Conservation (phyloP, 2,797 vertebrate genomes). For the Hippopotamyrus pictus region DNA sequence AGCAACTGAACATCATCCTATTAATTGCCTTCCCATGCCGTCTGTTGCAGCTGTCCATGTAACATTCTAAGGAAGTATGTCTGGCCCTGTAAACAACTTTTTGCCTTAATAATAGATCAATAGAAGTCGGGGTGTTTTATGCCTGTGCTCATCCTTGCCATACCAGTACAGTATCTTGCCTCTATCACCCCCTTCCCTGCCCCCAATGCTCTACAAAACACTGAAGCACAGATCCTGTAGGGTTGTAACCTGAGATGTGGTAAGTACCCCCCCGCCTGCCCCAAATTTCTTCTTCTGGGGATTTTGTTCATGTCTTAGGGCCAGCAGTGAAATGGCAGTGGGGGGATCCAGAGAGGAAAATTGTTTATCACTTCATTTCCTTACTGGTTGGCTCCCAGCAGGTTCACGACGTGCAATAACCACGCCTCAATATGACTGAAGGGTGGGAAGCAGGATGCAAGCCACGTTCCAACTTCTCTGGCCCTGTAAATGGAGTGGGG, state of each 20-base stretch:
- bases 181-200: neutral
- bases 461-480: no score
- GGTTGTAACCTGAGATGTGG: neutral
- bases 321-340: neutral
- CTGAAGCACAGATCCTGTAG: neutral
- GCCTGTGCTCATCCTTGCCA: neutral
- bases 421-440: no score
- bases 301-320: neutral
- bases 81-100: neutral
- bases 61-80: neutral
- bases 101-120: neutral
- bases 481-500: no score
- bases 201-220: neutral
- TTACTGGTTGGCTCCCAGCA: no score
- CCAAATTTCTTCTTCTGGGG: neutral
- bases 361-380: neutral
- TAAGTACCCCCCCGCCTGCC: neutral
- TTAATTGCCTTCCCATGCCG: conserved; percentile 6
- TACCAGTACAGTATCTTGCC: neutral
- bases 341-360: neutral
- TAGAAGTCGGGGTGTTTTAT: neutral
- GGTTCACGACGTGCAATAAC: no score
- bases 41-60: neutral
- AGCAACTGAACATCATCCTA: neutral
- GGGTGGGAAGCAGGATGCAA: no score